Conservation (phyloP, 2,888 invertebrate genomes). For the Plebejus melissa region DNA sequence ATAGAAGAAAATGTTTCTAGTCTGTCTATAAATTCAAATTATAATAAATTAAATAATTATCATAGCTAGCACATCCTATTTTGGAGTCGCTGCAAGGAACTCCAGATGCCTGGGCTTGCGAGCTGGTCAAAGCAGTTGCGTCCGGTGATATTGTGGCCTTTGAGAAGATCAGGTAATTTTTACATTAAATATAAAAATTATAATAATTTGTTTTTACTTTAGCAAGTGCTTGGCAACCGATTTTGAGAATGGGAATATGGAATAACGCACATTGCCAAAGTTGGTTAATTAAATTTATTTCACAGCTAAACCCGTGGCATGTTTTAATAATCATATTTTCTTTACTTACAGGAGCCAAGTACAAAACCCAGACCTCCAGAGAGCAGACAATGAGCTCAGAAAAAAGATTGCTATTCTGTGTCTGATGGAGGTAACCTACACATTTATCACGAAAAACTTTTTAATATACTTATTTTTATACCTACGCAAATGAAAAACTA, state of each 20-base stretch:
- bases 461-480: no score
- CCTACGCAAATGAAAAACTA: no score
- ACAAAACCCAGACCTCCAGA: conserved; percentile 89
- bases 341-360: conserved; percentile 74
- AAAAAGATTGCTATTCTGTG: conserved; percentile 97
- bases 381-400: conserved; percentile 88
- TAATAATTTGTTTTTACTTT: background rate
- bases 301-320: no score
- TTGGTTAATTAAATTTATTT: no score
- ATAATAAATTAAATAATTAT: no score
- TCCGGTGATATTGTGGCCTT: conserved; percentile 87
- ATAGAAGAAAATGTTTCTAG: no score
- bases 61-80: conserved; percentile 94
- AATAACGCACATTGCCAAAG: no score
- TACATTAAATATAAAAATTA: no score
- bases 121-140: conserved; percentile 92
- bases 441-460: no score
- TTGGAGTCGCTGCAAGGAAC: conserved; percentile 90
- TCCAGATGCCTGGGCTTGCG: conserved; percentile 91
- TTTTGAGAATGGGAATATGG: no score
- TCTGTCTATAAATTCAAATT: background rate
- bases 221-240: background rate
- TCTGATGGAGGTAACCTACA: conserved; percentile 89
- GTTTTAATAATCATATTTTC: no score
- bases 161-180: conserved; percentile 54